Evolutionary conservation across 35 echinoderm and acorn worm species (phyloP).

Genomic region (Apostichopus parvimensis): DNA sequence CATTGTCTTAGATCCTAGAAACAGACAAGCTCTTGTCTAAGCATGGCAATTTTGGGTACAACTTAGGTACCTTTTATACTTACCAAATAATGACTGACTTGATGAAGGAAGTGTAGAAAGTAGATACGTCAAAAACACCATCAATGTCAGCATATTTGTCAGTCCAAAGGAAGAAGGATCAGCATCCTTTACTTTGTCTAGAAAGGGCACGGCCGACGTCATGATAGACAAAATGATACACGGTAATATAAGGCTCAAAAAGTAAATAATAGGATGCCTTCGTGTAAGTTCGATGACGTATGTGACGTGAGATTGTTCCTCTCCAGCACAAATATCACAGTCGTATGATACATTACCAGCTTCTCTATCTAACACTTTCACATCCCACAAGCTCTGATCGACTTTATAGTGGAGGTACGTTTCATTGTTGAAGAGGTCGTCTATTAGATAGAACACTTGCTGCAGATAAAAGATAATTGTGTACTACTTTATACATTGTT

Average conservation of each 20-base stretch:
- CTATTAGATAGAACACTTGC: slow-evolving; percentile 1
- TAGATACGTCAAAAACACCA: not conserved
- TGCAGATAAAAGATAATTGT: not conserved
- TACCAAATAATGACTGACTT: not conserved
- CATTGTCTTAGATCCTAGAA: too few species aligned
- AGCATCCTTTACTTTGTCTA: not conserved
- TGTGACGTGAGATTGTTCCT: not conserved
- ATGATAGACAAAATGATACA: not conserved
- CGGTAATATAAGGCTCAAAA: not conserved
- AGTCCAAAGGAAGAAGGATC: not conserved
- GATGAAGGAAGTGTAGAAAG: not conserved
- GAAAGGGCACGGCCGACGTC: not conserved
- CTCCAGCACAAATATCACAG: not conserved
- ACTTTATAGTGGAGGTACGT: not conserved
- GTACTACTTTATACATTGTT: too few species aligned
- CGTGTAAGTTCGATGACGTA: not conserved
- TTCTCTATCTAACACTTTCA: not conserved
- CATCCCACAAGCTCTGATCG: not conserved
- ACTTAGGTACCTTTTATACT: not conserved
- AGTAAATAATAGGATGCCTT: not conserved
- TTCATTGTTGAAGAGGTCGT: not conserved
- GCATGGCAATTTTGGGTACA: too few species aligned
- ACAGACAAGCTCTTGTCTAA: too few species aligned
- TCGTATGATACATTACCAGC: not conserved
- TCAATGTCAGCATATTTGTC: not conserved